phyloP scores from a whole-genome alignment of 2,113 vertebrate genomes.

The Lepus timidus region DNA sequence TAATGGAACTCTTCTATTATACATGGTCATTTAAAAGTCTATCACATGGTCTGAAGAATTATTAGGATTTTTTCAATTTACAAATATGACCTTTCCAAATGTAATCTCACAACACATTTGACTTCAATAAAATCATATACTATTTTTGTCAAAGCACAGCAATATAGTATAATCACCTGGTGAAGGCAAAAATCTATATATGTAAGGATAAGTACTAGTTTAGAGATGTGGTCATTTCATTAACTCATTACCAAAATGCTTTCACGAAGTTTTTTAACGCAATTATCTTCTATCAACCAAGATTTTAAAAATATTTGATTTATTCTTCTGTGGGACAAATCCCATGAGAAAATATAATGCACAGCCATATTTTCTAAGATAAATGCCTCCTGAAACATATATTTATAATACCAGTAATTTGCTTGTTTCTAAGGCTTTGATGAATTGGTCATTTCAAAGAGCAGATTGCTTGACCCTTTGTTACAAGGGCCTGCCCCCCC shows the following conservation, averaged over 20 bases:
- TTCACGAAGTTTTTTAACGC: conserved; percentile 38
- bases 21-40: conserved; percentile 28
- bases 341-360: conserved; percentile 7
- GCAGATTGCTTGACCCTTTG: conserved; percentile 10
- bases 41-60: conserved; percentile 1
- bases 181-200: conserved; percentile 83
- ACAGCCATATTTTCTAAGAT: conserved; percentile 35
- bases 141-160: conserved; percentile 58
- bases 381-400: conserved; percentile 40
- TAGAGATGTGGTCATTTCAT: conserved; percentile 60
- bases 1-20: conserved; percentile 38
- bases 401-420: conserved; percentile 22
- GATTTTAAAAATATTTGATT: conserved; percentile 53
- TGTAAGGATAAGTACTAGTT: conserved; percentile 36
- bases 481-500: conserved; percentile 18
- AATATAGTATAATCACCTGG: conserved; percentile 79
- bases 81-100: conserved; percentile 75
- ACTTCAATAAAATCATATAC: conserved; percentile 72
- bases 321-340: conserved; percentile 35
- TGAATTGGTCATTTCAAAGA: conserved; percentile 43
- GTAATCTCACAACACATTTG: conserved; percentile 84
- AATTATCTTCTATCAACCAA: conserved; percentile 59
- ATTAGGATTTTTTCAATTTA: conserved; percentile 59
- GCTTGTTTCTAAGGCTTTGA: conserved; percentile 47
- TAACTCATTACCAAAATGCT: conserved; percentile 25